Evolutionary conservation across 2,113 vertebrate species (phyloP), one percentile per base, ranked within the genome.

Genomic region (Physeter macrocephalus): DNA sequence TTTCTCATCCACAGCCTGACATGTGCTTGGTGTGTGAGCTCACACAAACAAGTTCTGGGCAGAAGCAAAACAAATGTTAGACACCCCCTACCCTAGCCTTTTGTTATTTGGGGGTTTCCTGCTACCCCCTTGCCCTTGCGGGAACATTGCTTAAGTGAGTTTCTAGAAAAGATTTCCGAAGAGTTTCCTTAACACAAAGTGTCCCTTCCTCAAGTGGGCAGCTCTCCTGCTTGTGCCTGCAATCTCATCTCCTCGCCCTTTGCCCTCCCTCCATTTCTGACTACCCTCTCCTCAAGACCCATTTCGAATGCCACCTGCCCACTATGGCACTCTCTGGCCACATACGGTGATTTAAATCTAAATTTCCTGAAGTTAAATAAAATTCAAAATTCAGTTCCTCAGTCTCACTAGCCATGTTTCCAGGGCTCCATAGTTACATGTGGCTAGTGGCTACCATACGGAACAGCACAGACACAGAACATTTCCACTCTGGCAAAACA

Each of bases 81-180:
- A 21, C 54, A 9, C 4, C n/a, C 13, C 34, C n/a, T 18, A 17
- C 21, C 6, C 3, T 20, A 8, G 14, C 4, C 36, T 90, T 88
- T 66, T 71, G 6, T 52, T 84, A 54, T 39, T 36, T 39, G 18
- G 11, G 46, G 11, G 8, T 67, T 93, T 90, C 14, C 49, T 43
- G 27, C 41, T n/a, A 6, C 13, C 23, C 4, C 15, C 4, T 77
- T 49, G 25, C 57, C 77, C 25, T 61, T 74, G 21, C 4, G 14
- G 29, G 27, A 71, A 6, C 9, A 13, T 41, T 72, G 66, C 23
- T 41, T 61, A 39, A 25, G 57, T 12, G 8, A 34, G 27, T 77
- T 92, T 95, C 87, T 78, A 86, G 14, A 97, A 66, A 23, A 43
- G 14, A 1, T 64, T 86, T 78, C 66, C 34, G 72, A 88, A 84